A percentile compares a stretch with the other conserved stretches of the same genome.
Evolutionary conservation across 2,113 vertebrate species (phyloP).

Genomic region (Synodontis membranacea): DNA sequence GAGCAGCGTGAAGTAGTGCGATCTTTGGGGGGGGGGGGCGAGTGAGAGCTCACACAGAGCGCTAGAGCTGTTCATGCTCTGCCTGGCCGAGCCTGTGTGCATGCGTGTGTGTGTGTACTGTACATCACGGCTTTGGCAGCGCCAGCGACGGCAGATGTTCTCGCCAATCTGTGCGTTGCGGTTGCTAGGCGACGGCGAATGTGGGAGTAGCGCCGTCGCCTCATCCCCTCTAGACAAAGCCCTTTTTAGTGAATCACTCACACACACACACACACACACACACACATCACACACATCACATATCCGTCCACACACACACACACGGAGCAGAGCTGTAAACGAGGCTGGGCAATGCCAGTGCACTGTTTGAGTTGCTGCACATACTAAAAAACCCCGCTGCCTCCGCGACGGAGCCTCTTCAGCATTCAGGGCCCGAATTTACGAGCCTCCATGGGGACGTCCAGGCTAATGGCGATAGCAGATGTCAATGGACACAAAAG

Average conservation of each 20-base stretch:
- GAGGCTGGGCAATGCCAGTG: constrained; percentile 37
- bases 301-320: constrained; percentile 29
- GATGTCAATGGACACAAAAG: constrained; percentile 53
- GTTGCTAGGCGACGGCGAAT: constrained; percentile 56
- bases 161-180: constrained; percentile 58
- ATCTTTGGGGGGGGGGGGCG: not conserved
- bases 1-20: not conserved
- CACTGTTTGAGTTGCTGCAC: constrained; percentile 32
- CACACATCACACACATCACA: constrained; percentile 41
- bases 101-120: constrained; percentile 44
- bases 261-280: constrained; percentile 40
- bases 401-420: constrained; percentile 39
- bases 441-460: constrained; percentile 44
- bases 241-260: constrained; percentile 47
- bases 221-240: constrained; percentile 45
- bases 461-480: constrained; percentile 50
- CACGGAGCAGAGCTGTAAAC: constrained; percentile 29
- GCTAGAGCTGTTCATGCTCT: constrained; percentile 30
- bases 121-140: constrained; percentile 52
- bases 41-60: constrained; percentile 19
- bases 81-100: constrained; percentile 19
- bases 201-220: constrained; percentile 42
- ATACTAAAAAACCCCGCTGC: constrained; percentile 45
- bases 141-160: constrained; percentile 56
- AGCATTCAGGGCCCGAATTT: constrained; percentile 45